These are phyloP conservation scores for Leptonema lineaticorne DNA, from an alignment of 1,140 invertebrate species.

Conservation along the genomic window DNA sequence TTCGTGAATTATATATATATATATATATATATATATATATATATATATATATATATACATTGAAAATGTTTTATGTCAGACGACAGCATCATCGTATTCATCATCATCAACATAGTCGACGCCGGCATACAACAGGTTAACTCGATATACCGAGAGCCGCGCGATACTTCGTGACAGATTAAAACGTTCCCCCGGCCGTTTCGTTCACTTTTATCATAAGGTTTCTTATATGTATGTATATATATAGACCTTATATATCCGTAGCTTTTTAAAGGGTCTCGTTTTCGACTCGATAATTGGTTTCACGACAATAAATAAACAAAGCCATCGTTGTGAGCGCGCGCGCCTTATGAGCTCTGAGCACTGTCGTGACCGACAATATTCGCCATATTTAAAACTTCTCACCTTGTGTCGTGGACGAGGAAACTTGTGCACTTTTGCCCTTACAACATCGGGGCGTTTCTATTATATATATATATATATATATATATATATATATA, in stretches of 20 bases:
- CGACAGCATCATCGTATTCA: no score
- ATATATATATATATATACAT: no score
- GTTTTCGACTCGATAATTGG: slow-evolving; percentile 17
- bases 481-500: no score
- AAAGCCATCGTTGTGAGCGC: background rate
- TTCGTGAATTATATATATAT: no score
- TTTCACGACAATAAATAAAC: slow-evolving; percentile 25
- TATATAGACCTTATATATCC: background rate
- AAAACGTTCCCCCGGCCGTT: background rate
- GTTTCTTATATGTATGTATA: background rate
- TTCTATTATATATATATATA: no score
- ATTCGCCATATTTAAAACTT: slow-evolving; percentile 15
- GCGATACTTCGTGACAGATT: slow-evolving; percentile 22
- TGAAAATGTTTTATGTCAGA: no score
- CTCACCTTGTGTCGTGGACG: slow-evolving; percentile 10
- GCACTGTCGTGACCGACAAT: slow-evolving; percentile 1
- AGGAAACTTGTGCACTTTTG: background rate
- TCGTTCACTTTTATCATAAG: background rate
- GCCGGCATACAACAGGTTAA: no score
- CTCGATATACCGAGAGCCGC: background rate
- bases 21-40: no score
- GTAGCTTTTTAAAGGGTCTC: background rate
- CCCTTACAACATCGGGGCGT: no score
- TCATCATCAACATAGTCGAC: no score
- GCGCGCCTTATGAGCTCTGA: background rate